phyloP scores from a whole-genome alignment of 1,140 invertebrate genomes.

The Pomacea maculata region DNA sequence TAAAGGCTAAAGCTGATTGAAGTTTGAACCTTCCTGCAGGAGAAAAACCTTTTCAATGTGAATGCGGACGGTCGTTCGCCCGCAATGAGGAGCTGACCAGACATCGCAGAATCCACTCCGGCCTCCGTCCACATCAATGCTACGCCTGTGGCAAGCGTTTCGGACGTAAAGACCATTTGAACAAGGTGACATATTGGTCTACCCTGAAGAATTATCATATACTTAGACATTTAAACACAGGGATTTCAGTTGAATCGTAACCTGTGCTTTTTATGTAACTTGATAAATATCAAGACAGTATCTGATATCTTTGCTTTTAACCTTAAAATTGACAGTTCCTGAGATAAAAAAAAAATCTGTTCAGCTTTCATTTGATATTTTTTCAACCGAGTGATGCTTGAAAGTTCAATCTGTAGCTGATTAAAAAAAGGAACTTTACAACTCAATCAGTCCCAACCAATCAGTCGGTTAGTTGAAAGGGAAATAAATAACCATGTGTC shows the following conservation, averaged over 20 bases:
- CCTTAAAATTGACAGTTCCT: too few relatives aligned
- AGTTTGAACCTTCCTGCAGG: slow-evolving; percentile 67
- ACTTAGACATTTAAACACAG: neutral
- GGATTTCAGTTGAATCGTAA: too few relatives aligned
- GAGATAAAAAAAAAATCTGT: too few relatives aligned
- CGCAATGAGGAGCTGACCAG: slow-evolving; percentile 92
- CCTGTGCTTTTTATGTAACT: neutral
- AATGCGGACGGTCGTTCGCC: slow-evolving; percentile 91
- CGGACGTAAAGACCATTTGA: slow-evolving; percentile 80
- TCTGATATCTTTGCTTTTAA: too few relatives aligned
- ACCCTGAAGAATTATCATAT: neutral
- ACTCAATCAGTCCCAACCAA: too few relatives aligned
- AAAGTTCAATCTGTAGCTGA: too few relatives aligned
- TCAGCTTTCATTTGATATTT: too few relatives aligned
- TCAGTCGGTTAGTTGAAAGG: too few relatives aligned
- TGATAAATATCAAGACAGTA: neutral
- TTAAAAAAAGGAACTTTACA: too few relatives aligned
- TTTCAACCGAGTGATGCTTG: too few relatives aligned
- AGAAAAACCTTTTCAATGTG: slow-evolving; percentile 87
- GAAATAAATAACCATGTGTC: too few relatives aligned
- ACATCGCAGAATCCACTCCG: slow-evolving; percentile 86
- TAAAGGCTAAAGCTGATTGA: too few relatives aligned
- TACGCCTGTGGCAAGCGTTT: slow-evolving; percentile 84
- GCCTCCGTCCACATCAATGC: slow-evolving; percentile 74
- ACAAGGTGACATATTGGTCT: slow-evolving; percentile 43